Base-by-base conservation (phyloP, 2,888 invertebrate genomes). In the Linyphia triangularis region DNA sequence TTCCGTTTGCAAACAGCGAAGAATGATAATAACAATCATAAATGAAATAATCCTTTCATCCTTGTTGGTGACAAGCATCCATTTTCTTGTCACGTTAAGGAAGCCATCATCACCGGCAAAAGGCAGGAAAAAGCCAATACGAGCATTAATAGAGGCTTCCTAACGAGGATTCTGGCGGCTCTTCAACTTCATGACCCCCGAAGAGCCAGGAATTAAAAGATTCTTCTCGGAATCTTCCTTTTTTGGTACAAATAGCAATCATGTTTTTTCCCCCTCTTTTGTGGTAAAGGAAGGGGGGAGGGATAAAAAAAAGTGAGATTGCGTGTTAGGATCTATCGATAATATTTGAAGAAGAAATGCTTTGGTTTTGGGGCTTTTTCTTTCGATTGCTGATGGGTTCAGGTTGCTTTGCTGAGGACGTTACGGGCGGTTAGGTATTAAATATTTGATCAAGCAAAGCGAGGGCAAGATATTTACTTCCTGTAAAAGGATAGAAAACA, bases 61-160 rank as follows among this genome's bases (percentile, higher is more conserved):
- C 78, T 70, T 57, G 61, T 43, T 67, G 57, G 69, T 73, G 88
- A 88, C 82, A 82, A 30, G 24, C 77, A 82, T 88, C 67, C 57
- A 81, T 81, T 88, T 88, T 88, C 88, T 65, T 61, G 82, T 88
- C 88, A 88, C 88, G 88, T 77, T 81, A 88, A 88, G 82, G 75
- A 88, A 88, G 88, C 79, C 81, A 88, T 88, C 88, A 88, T 59
- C 63, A 24, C 69, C 28, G 26, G 33, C 24, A 28, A 63, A 16
- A 24, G 22, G 59, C 69, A 59, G 63, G 82, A 69, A 88, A 79
- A 86, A 86, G 79, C 88, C 88, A 69, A 82, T 88, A 88, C 82
- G 67, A n/a, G 51, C 86, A 86, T 86, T 86, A 81, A 86, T 86
- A 86, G 86, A n/a, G 83, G 69, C 69, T 69, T 51, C 57, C 43